Percentiles rank a stretch among this genome's conserved stretches.
Evolutionary conservation across 2,797 vertebrate genomes (phyloP).

Genomic region (Lates japonicus): DNA sequence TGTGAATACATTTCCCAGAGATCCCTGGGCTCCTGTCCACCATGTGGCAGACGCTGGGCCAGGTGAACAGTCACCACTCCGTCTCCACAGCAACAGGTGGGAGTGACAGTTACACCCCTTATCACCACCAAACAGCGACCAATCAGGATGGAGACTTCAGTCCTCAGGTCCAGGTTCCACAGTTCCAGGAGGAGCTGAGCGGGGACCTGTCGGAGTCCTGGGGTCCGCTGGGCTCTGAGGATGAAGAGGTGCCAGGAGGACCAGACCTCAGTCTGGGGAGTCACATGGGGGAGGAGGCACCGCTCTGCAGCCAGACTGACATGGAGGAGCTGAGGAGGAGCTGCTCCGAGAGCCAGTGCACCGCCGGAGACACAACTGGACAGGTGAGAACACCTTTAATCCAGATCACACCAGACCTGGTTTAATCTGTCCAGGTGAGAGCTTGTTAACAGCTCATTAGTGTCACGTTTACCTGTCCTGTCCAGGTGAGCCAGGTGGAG

Average conservation of each 20-base stretch:
- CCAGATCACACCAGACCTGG: not conserved
- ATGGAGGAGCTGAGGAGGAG: slow-evolving; percentile 66
- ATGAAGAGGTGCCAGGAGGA: slow-evolving; percentile 38
- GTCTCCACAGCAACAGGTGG: slow-evolving; percentile 36
- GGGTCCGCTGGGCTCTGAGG: slow-evolving; percentile 35
- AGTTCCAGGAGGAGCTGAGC: slow-evolving; percentile 50
- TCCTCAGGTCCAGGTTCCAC: slow-evolving; percentile 40
- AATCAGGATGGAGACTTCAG: slow-evolving; percentile 57
- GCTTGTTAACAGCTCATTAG: too few relatives aligned
- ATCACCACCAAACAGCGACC: slow-evolving; percentile 22
- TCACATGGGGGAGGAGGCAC: slow-evolving; percentile 56
- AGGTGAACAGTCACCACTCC: slow-evolving; percentile 43
- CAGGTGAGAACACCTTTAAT: slow-evolving; percentile 35
- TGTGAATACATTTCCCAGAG: slow-evolving; percentile 55
- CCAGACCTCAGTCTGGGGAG: slow-evolving; percentile 46
- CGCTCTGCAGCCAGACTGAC: slow-evolving; percentile 62
- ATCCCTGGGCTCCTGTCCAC: slow-evolving; percentile 76
- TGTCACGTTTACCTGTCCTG: not conserved
- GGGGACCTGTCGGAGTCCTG: slow-evolving; percentile 50
- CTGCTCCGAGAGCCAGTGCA: slow-evolving; percentile 54
- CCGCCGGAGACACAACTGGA: not conserved
- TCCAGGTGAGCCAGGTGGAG: slow-evolving; percentile 73
- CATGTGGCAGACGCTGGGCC: slow-evolving; percentile 77
- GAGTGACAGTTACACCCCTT: slow-evolving; percentile 17
- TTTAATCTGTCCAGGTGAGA: not conserved